phyloP scores from a whole-genome alignment of 2,113 vertebrate species.

The Heptranchias perlo region DNA sequence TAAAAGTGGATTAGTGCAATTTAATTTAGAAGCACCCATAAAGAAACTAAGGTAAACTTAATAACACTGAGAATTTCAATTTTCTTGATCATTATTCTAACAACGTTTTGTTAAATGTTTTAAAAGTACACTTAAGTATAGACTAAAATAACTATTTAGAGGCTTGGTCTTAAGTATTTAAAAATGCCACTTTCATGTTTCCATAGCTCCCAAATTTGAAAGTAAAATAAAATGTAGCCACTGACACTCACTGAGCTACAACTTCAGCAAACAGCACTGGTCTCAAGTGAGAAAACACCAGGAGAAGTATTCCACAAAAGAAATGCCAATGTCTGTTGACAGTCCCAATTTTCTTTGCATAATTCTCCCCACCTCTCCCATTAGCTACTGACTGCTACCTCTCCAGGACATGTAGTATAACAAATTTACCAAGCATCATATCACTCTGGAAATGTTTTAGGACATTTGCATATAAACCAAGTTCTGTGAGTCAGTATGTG shows the following conservation, averaged over 20 bases:
- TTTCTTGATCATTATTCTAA: not conserved
- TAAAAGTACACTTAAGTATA: not conserved
- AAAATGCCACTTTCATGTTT: not conserved
- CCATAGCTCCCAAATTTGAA: slow-evolving; percentile 12
- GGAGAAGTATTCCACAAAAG: slow-evolving; percentile 42
- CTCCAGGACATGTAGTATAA: slow-evolving; percentile 62
- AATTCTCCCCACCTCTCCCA: slow-evolving; percentile 61
- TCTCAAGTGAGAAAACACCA: slow-evolving; percentile 34
- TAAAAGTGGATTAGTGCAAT: slow-evolving; percentile 19
- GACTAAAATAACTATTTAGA: not conserved
- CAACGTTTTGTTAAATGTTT: not conserved
- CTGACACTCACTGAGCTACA: slow-evolving; percentile 40
- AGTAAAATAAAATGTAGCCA: slow-evolving; percentile 19
- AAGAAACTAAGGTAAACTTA: not conserved
- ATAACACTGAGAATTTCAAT: not conserved
- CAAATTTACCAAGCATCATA: slow-evolving; percentile 71
- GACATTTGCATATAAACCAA: slow-evolving; percentile 6
- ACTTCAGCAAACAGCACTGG: slow-evolving; percentile 43
- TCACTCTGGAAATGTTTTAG: slow-evolving; percentile 49
- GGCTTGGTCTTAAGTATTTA: not conserved
- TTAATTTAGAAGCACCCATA: not conserved
- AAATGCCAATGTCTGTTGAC: slow-evolving; percentile 50
- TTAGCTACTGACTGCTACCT: slow-evolving; percentile 51
- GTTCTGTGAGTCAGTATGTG: not conserved
- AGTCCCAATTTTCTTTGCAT: slow-evolving; percentile 59